Evolutionary conservation across 2,888 invertebrate species (phyloP), one percentile per base, ranked within the genome.

Genomic region (Harpalus rufipes): DNA sequence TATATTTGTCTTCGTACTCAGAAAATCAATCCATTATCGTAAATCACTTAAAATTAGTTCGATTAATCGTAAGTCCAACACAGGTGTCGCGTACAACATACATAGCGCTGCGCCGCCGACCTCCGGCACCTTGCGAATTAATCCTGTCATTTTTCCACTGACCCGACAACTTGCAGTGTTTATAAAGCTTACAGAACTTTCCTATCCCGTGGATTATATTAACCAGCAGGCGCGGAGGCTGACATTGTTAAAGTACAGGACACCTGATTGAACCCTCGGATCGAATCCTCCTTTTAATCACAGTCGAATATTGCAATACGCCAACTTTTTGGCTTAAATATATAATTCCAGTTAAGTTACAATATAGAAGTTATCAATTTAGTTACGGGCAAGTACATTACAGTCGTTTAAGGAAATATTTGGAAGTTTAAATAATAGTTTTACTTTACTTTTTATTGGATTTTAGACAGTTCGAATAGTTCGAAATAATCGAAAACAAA

Each of bases 41-140:
- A 76, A 76, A 76, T 76, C 76, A 76, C 76, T 51, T 76, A 76
- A 76, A 76, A 76, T 76, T 76, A 51, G 76, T 76, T 51, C 44
- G 76, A 76, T 76, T 76, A 76, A 76, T 76, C 56, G 76, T 51
- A 76, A 76, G 76, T 76, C 76, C 25, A 76, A 18, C 76, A 56
- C 76, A 76, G 76, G 51, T 76, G 76, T 56, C 51, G 51, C 51
- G 44, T 41, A 16, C 44, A n/a, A 16, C 51, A 76, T 16, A 76
- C 44, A 56, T 18, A 51, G 21, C 44, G 44, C 56, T 12, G 51
- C 7, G 76, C 76, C 16, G n/a, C 21, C 76, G 51, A 76, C 18
- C 56, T 44, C 44, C 25, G 56, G 18, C 76, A 51, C 56, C 76
- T 76, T 76, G 12, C 21, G 21, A 76, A 76, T 76, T 51, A 76